Conservation (phyloP, 2,888 invertebrate genomes). For the Scrobipalpa costella region DNA sequence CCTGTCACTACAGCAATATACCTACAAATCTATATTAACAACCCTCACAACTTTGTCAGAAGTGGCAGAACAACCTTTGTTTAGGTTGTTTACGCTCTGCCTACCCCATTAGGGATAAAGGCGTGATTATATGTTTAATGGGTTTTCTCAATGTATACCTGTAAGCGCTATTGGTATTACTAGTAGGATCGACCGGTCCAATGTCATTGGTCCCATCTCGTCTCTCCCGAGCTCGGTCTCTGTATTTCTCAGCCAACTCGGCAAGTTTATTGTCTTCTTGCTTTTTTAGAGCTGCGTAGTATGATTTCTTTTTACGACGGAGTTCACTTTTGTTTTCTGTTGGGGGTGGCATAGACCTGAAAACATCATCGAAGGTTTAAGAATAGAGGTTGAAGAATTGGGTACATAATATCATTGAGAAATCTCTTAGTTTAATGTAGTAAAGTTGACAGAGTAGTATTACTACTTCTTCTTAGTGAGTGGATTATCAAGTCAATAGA, state of each 20-base stretch:
- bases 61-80: too few species aligned
- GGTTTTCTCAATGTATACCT: conserved; percentile 55
- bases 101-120: too few species aligned
- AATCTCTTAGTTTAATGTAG: too few species aligned
- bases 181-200: conserved; percentile 90
- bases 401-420: too few species aligned
- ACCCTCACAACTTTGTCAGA: too few species aligned
- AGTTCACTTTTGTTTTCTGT: conserved; percentile 90
- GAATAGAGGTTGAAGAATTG: background rate
- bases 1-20: too few species aligned
- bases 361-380: conserved; percentile 30
- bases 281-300: conserved; percentile 96
- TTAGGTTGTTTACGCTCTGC: too few species aligned
- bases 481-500: too few species aligned
- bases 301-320: conserved; percentile 95
- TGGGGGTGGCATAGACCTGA: conserved; percentile 74
- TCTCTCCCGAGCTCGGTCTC: conserved; percentile 94
- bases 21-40: too few species aligned
- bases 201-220: conserved; percentile 93
- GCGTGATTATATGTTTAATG: too few species aligned
- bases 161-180: conserved; percentile 91
- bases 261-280: conserved; percentile 97
- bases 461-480: too few species aligned
- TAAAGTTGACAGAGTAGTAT: too few species aligned
- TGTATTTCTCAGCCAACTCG: conserved; percentile 95